Percentiles rank a stretch among this genome's conserved stretches.
These are phyloP conservation scores for Diachasmimorpha longicaudata DNA, from an alignment of 1,140 invertebrate species.

Conservation along the genomic window DNA sequence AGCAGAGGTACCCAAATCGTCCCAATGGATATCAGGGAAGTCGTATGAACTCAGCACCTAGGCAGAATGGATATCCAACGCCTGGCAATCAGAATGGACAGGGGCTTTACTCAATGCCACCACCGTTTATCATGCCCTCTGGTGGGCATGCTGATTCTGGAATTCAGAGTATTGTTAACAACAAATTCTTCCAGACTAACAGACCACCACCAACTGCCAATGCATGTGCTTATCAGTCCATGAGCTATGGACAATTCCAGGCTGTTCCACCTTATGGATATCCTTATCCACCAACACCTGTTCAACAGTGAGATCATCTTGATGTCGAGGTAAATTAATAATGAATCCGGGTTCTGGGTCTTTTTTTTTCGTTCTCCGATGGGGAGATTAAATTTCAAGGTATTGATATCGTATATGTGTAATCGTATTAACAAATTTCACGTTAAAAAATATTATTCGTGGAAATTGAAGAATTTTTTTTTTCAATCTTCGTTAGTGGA, in stretches of 20 bases:
- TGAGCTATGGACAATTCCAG: constrained; percentile 63
- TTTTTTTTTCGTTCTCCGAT: not conserved
- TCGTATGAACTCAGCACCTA: constrained; percentile 31
- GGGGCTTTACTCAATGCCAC: constrained; percentile 63
- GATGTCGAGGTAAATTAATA: not conserved
- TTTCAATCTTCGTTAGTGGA: not conserved
- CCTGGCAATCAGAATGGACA: constrained; percentile 52
- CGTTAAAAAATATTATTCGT: not conserved
- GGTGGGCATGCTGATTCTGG: constrained; percentile 54
- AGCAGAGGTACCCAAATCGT: constrained; percentile 44
- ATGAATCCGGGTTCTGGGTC: not conserved
- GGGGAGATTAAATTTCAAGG: not conserved
- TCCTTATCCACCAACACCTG: constrained; percentile 61
- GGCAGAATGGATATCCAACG: constrained; percentile 39
- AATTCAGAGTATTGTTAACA: constrained; percentile 68
- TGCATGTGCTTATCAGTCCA: constrained; percentile 67
- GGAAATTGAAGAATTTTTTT: not conserved
- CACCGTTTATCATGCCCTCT: constrained; percentile 63
- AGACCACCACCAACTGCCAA: constrained; percentile 63
- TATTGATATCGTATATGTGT: not conserved
- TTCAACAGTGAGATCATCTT: constrained; percentile 55
- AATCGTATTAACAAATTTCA: constrained; percentile 5
- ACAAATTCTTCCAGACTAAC: constrained; percentile 69
- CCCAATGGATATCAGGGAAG: constrained; percentile 34
- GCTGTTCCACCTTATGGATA: constrained; percentile 63